Conservation (phyloP, 2,797 vertebrate genomes). For the Sus cebifrons region DNA sequence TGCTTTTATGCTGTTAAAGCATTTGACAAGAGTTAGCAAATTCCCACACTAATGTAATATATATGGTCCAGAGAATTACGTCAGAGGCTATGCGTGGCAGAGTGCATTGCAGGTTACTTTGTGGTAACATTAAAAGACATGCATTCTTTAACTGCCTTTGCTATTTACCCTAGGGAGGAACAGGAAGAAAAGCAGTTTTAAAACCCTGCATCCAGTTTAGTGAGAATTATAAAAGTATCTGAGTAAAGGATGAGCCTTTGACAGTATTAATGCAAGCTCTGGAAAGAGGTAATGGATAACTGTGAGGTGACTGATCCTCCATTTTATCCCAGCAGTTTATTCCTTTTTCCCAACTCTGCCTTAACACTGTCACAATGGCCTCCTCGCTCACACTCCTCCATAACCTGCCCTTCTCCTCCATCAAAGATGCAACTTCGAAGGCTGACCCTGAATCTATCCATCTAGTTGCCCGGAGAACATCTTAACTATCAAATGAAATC, state of each 20-base stretch:
- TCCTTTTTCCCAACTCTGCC: not conserved
- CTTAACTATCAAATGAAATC: not conserved
- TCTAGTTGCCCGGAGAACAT: not conserved
- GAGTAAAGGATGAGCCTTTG: not conserved
- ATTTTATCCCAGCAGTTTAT: not conserved
- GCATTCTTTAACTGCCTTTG: not conserved
- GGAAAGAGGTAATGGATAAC: not conserved
- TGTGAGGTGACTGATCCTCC: not conserved
- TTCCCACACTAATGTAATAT: not conserved
- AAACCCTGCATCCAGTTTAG: not conserved
- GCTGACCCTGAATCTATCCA: not conserved
- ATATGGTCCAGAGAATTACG: not conserved
- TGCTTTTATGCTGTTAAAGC: slow-evolving; percentile 8
- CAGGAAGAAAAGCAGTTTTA: not conserved
- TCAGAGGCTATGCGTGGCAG: not conserved
- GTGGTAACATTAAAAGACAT: slow-evolving; percentile 25
- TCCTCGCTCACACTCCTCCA: not conserved
- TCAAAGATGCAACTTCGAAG: not conserved
- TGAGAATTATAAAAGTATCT: not conserved
- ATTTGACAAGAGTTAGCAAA: slow-evolving; percentile 33
- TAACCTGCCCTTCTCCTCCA: not conserved
- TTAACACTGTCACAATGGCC: not conserved
- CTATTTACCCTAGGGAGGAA: slow-evolving; percentile 23
- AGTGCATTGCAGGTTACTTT: not conserved
- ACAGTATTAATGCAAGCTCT: not conserved